phyloP scores from a whole-genome alignment of 2,797 vertebrate species.

The Furcifer pardalis region DNA sequence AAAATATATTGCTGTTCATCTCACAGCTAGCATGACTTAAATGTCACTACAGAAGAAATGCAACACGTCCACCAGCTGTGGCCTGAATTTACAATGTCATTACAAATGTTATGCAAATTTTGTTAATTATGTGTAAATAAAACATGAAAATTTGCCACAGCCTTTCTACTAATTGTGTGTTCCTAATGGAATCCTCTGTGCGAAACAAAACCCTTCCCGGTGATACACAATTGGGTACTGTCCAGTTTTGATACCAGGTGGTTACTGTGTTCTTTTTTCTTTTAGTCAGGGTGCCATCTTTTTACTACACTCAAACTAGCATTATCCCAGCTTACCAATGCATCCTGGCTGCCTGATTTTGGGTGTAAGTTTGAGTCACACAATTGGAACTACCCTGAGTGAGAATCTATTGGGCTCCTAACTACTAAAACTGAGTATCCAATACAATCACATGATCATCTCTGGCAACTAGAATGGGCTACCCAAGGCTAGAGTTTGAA shows the following conservation, averaged over 20 bases:
- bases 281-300: slow-evolving; percentile 19
- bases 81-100: slow-evolving; percentile 18
- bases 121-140: slow-evolving; percentile 41
- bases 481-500: not conserved
- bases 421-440: not conserved
- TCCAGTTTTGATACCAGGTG: slow-evolving; percentile 26
- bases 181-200: slow-evolving; percentile 20
- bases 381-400: not conserved
- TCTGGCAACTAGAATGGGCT: not conserved
- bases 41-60: slow-evolving; percentile 13
- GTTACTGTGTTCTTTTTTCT: not conserved
- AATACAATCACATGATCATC: not conserved
- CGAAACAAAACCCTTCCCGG: slow-evolving; percentile 7
- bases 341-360: not conserved
- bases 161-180: slow-evolving; percentile 35
- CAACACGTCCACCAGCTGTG: slow-evolving; percentile 34
- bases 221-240: not conserved
- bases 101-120: slow-evolving; percentile 37
- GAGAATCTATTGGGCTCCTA: not conserved
- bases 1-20: slow-evolving; percentile 7
- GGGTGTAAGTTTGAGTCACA: not conserved
- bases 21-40: not conserved
- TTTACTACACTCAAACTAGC: not conserved
- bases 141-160: slow-evolving; percentile 31
- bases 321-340: not conserved